Evolutionary conservation across 2,888 invertebrate genomes (phyloP).

Genomic region (Pristionchus maxplancki): DNA sequence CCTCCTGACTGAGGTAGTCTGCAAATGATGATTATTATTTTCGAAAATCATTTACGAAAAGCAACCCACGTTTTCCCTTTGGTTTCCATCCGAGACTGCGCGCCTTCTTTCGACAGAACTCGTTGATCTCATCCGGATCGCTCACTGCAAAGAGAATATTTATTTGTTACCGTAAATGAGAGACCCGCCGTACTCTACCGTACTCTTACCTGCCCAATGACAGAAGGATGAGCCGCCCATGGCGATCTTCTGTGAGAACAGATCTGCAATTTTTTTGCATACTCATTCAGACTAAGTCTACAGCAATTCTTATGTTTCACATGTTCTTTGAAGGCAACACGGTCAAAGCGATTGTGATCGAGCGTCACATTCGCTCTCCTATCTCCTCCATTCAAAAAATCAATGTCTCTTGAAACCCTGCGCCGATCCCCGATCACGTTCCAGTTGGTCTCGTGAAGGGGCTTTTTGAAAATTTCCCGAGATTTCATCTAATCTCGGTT

Average conservation of each 20-base stretch:
- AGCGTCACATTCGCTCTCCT: background rate
- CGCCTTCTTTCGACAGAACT: conserved; percentile 70
- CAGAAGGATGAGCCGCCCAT: conserved; percentile 72
- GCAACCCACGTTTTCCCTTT: conserved; percentile 52
- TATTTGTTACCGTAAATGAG: background rate
- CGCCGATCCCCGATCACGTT: too few species aligned
- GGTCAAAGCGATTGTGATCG: too few species aligned
- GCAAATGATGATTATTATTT: too few species aligned
- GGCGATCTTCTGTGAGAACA: conserved; percentile 71
- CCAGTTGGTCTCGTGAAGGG: background rate
- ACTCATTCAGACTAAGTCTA: background rate
- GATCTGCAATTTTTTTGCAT: conserved; percentile 55
- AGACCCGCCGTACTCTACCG: background rate
- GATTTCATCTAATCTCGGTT: background rate
- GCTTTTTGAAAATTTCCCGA: background rate
- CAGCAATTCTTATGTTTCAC: background rate
- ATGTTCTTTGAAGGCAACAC: too few species aligned
- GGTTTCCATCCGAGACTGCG: conserved; percentile 69
- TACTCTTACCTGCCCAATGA: conserved; percentile 65
- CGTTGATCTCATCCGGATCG: conserved; percentile 59
- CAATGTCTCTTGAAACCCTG: too few species aligned
- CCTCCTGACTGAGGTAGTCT: conserved; percentile 59
- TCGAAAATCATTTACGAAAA: background rate
- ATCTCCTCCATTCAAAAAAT: background rate
- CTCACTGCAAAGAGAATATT: conserved; percentile 49